Percentiles rank a stretch among this genome's conserved stretches.
Evolutionary conservation across 2,888 invertebrate species (phyloP).

Genomic region (Campopleginae sp.): DNA sequence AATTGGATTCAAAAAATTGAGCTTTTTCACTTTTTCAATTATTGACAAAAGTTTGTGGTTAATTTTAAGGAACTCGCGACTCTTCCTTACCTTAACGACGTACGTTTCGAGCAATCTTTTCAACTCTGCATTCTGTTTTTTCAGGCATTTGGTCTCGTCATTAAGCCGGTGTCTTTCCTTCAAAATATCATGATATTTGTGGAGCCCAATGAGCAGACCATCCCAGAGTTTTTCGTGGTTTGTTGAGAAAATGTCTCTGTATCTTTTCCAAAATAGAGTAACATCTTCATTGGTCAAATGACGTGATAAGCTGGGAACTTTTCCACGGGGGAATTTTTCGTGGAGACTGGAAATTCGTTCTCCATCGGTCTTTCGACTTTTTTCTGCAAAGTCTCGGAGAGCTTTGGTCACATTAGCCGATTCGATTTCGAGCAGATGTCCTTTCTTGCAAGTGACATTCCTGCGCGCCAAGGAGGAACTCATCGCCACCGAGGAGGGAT

Average conservation of each 20-base stretch:
- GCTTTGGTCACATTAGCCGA: slow-evolving; percentile 88
- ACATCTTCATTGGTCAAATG: slow-evolving; percentile 86
- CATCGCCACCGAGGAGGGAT: slow-evolving; percentile 16
- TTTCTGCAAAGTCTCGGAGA: slow-evolving; percentile 87
- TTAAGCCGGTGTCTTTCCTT: slow-evolving; percentile 89
- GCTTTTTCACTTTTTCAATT: neutral
- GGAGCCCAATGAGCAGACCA: slow-evolving; percentile 87
- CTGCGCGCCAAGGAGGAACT: neutral
- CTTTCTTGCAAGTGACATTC: slow-evolving; percentile 79
- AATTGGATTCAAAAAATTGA: neutral
- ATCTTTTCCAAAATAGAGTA: slow-evolving; percentile 88
- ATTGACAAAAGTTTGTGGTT: neutral
- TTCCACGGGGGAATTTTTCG: slow-evolving; percentile 80
- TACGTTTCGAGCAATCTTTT: slow-evolving; percentile 88
- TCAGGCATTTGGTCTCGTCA: slow-evolving; percentile 87
- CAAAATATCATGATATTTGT: slow-evolving; percentile 88
- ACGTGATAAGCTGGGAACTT: slow-evolving; percentile 86
- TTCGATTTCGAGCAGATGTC: slow-evolving; percentile 89
- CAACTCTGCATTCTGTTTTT: slow-evolving; percentile 89
- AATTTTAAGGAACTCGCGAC: neutral
- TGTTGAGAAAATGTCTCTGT: slow-evolving; percentile 86
- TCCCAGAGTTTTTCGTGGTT: slow-evolving; percentile 90
- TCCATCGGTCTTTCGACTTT: slow-evolving; percentile 80
- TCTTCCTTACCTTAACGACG: slow-evolving; percentile 76
- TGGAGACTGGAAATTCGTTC: slow-evolving; percentile 72